Evolutionary conservation across 2,888 invertebrate genomes (phyloP).

Genomic region (Allolobophora icterica): DNA sequence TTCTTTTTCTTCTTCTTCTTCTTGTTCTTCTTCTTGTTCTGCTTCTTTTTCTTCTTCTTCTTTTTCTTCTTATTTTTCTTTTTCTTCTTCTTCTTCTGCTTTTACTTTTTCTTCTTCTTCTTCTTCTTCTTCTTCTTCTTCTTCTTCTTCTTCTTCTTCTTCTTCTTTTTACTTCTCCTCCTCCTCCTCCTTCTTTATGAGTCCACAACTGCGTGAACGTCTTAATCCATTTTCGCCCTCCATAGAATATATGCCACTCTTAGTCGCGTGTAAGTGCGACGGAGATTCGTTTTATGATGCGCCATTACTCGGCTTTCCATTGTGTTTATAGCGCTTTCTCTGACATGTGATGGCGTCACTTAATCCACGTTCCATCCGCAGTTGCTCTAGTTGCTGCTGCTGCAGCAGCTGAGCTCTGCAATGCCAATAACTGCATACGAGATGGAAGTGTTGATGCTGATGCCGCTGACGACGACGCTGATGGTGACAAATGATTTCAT

Average conservation of each 20-base stretch:
- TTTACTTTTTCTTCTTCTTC: not conserved
- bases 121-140: not conserved
- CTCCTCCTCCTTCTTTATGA: not conserved
- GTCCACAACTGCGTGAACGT: not conserved
- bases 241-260: not conserved
- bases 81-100: not conserved
- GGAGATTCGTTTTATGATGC: conserved; percentile 1
- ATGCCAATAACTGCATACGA: not conserved
- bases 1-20: not conserved
- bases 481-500: conserved; percentile 8
- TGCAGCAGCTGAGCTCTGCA: not conserved
- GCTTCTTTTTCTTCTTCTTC: not conserved
- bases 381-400: not conserved
- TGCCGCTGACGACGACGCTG: not conserved
- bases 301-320: not conserved
- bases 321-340: not conserved
- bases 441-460: not conserved
- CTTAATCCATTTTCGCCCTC: not conserved
- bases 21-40: not conserved
- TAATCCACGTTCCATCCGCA: conserved; percentile 7
- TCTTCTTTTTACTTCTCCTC: not conserved
- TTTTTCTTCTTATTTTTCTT: too few species aligned
- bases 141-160: not conserved
- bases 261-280: not conserved
- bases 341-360: not conserved